These are phyloP conservation scores for Anthophora plumipes DNA, from an alignment of 2,888 invertebrate genomes.

Conservation along the genomic window DNA sequence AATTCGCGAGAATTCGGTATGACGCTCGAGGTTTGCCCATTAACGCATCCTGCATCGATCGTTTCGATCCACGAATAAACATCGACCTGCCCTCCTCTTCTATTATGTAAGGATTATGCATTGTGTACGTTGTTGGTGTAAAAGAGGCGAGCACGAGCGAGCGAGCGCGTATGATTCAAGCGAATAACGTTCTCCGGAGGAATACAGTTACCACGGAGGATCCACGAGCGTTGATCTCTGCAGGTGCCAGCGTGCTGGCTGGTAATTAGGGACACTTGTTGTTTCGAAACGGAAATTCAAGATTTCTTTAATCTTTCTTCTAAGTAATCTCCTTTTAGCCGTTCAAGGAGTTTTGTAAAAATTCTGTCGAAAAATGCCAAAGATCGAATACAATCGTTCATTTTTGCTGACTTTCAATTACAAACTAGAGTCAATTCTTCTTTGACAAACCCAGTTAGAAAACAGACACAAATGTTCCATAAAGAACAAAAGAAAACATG, in stretches of 20 bases:
- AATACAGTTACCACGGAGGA: constrained; percentile 17
- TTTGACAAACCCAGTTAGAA: too few species aligned
- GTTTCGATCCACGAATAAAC: constrained; percentile 64
- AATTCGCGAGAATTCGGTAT: too few species aligned
- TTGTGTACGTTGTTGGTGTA: constrained; percentile 27
- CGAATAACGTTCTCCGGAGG: constrained; percentile 5
- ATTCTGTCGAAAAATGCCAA: too few species aligned
- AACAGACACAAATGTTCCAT: too few species aligned
- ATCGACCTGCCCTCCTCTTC: constrained; percentile 45
- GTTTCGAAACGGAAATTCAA: background rate
- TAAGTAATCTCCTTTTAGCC: background rate
- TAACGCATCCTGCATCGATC: constrained; percentile 68
- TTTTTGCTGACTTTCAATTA: too few species aligned
- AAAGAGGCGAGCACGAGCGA: background rate
- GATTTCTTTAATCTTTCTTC: background rate
- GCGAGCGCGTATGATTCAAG: constrained; percentile 10
- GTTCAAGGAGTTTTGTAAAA: too few species aligned
- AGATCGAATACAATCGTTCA: too few species aligned
- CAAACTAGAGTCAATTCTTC: too few species aligned
- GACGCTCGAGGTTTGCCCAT: too few species aligned
- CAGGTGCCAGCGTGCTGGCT: background rate
- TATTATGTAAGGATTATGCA: constrained; percentile 67
- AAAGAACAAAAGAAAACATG: too few species aligned
- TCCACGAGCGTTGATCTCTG: constrained; percentile 13
- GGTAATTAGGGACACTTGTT: background rate